phyloP scores from a whole-genome alignment of 2,888 invertebrate genomes.

The Hetaerina titia region DNA sequence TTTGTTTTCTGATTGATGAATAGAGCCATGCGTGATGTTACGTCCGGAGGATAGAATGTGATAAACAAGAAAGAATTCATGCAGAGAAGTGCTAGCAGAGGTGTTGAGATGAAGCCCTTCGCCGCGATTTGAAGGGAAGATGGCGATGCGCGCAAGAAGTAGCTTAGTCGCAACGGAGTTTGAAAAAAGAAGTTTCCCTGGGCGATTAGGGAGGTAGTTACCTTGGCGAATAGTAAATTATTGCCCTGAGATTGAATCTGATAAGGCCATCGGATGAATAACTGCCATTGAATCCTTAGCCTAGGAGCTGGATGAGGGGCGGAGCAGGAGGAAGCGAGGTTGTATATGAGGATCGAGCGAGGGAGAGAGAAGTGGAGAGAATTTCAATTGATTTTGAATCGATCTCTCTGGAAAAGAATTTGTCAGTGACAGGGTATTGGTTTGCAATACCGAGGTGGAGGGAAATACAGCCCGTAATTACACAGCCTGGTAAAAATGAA shows the following conservation, averaged over 20 bases:
- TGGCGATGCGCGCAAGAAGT: neutral
- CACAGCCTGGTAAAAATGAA: neutral
- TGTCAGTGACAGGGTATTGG: neutral
- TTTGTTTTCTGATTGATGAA: neutral
- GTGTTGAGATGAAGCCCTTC: neutral
- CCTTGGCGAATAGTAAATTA: neutral
- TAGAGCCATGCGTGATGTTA: neutral
- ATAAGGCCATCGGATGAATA: neutral
- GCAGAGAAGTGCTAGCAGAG: neutral
- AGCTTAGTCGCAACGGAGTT: neutral
- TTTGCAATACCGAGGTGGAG: neutral
- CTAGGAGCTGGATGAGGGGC: neutral
- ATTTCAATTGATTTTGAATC: conserved; percentile 9
- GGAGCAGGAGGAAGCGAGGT: neutral
- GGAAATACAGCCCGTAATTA: neutral
- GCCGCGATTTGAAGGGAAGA: neutral
- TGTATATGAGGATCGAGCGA: neutral
- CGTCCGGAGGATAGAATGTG: neutral
- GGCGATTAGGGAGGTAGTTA: neutral
- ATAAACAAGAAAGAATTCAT: neutral
- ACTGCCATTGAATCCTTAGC: neutral
- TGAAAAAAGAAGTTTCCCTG: neutral
- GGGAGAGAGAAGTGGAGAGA: neutral
- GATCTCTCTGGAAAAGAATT: neutral
- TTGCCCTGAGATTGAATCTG: conserved; percentile 48